These are phyloP conservation scores for Hydrocynus forskahlii DNA, from an alignment of 2,797 vertebrate species.

Conservation along the genomic window DNA sequence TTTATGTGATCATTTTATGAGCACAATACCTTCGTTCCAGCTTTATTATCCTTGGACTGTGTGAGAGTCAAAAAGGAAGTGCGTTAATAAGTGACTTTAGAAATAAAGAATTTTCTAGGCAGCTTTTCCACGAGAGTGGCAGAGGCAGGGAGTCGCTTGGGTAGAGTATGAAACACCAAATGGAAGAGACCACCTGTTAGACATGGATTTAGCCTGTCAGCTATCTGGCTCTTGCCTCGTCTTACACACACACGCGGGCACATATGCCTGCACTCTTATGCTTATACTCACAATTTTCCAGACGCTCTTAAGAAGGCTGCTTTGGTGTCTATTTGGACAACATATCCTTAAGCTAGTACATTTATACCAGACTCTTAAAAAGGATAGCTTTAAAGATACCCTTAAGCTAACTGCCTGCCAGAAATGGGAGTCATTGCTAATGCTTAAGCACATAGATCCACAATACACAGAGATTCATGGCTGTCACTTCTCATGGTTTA, in stretches of 20 bases:
- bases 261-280: not conserved
- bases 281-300: conserved; percentile 1
- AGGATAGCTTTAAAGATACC: not conserved
- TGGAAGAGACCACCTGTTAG: conserved; percentile 69
- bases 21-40: not conserved
- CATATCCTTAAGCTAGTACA: not conserved
- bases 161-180: conserved; percentile 51
- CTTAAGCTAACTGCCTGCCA: not conserved
- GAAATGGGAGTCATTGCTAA: not conserved
- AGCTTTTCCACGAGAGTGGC: conserved; percentile 30
- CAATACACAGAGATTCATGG: not conserved
- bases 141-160: conserved; percentile 53
- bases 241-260: conserved; percentile 25
- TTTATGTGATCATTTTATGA: not conserved
- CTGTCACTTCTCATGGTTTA: not conserved
- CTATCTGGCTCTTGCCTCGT: conserved; percentile 46
- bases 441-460: conserved; percentile 29
- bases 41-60: conserved; percentile 7
- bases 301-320: not conserved
- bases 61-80: not conserved
- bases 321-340: not conserved
- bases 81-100: conserved; percentile 7
- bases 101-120: conserved; percentile 11
- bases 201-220: conserved; percentile 53
- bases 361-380: not conserved